Evolutionary conservation across 2,888 invertebrate species (phyloP).

Genomic region (Eupithecia subfuscata): DNA sequence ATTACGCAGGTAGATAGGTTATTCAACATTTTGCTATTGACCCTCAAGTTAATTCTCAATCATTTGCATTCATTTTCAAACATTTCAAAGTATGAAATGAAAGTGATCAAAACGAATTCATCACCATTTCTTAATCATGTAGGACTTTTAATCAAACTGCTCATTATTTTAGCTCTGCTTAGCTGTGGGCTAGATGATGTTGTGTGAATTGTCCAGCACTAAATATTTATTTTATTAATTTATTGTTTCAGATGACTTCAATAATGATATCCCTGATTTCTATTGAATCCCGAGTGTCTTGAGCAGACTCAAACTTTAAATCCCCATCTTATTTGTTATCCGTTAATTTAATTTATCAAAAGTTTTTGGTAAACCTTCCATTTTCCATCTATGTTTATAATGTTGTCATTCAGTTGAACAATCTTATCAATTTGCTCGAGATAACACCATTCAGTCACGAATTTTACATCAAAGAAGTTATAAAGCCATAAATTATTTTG

Average conservation of each 20-base stretch:
- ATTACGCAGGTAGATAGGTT: neutral
- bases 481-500: slow-evolving; percentile 41
- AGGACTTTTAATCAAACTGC: neutral
- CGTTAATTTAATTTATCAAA: neutral
- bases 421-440: slow-evolving; percentile 80
- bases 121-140: neutral
- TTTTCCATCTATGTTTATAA: slow-evolving; percentile 44
- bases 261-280: slow-evolving; percentile 63
- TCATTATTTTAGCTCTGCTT: neutral
- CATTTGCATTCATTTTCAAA: too few species aligned
- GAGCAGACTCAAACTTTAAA: slow-evolving; percentile 51
- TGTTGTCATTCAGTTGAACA: slow-evolving; percentile 63
- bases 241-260: slow-evolving; percentile 73
- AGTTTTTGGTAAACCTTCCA: neutral
- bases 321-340: neutral
- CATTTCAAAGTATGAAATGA: neutral
- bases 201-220: too few species aligned
- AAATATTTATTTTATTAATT: too few species aligned
- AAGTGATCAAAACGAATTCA: neutral
- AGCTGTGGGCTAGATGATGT: too few species aligned
- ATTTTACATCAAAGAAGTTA: slow-evolving; percentile 53
- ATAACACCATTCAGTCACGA: slow-evolving; percentile 66
- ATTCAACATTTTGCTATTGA: neutral
- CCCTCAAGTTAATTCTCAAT: neutral
- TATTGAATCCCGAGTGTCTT: slow-evolving; percentile 73